Base-by-base conservation (phyloP, 2,113 vertebrate genomes). In the Ictalurus punctatus region DNA sequence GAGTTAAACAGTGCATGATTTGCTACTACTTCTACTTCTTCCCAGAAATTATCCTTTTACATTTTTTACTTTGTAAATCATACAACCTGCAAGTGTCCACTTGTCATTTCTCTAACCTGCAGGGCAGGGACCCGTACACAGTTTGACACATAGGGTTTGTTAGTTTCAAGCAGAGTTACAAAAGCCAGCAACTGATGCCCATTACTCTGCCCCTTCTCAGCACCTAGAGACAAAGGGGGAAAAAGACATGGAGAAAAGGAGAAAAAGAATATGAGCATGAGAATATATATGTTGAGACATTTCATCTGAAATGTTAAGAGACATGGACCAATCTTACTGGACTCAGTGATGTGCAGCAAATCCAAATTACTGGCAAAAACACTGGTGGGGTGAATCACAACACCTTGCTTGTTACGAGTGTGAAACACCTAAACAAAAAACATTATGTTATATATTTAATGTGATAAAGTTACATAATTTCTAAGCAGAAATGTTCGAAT, bases 111-210 rank as follows among this genome's bases (percentile, higher is more conserved):
- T 78, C 95, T 84, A 7, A 98, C 97, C 92, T 98, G 97, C 0
- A 98, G 93, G 0, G 97, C 97, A 0, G 97, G 97, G 4, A 97
- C 87, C 0, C 97, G 94, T 14, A 97, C 91, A 0, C 97, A 98
- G 95, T 97, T 98, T 44, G 97, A 95, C 91, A 99, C 89, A 93
- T 98, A 99, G 0, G 97, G 97, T 30, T 96, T 99, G 95, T 95
- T 97, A 92, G 98, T 99, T 94, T 99, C 98, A 91, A 99, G 91
- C 88, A 99, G 94, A 3, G 97, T 98, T 87, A 98, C 97, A 0
- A 97, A 99, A 90, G 96, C 93, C 0, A 99, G 93, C 81, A 99
- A 95, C 94, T 98, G 97, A 92, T 98, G 98, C 91, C 16, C 94
- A 91, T 90, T 90, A 94, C 95, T 97, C 92, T 95, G 90, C 6